Conservation (phyloP, 1,140 invertebrate genomes). For the Phthorimaea operculella region DNA sequence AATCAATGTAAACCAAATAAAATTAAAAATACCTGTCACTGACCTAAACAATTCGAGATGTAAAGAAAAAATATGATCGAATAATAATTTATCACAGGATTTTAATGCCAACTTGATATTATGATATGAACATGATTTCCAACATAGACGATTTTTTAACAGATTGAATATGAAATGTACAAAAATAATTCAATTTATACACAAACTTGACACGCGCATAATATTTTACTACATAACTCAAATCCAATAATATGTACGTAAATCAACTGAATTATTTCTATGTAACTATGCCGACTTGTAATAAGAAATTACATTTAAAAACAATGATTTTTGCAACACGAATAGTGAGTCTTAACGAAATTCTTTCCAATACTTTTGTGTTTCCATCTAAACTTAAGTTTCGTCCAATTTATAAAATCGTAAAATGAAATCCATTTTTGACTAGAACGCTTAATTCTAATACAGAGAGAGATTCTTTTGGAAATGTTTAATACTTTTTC, state of each 20-base stretch:
- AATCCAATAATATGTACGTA: too few relatives aligned
- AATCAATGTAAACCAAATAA: slow-evolving; percentile 1
- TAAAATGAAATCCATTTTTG: slow-evolving; percentile 58
- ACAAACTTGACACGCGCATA: too few relatives aligned
- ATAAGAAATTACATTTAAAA: too few relatives aligned
- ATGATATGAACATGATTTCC: neutral
- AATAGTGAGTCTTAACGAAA: neutral
- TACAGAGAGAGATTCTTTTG: slow-evolving; percentile 63
- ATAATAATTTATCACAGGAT: slow-evolving; percentile 32
- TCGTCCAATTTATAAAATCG: slow-evolving; percentile 19
- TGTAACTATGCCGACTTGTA: too few relatives aligned
- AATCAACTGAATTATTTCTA: too few relatives aligned
- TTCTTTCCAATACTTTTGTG: neutral
- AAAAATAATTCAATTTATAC: neutral
- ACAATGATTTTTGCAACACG: too few relatives aligned
- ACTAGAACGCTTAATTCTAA: slow-evolving; percentile 63
- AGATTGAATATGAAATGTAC: neutral
- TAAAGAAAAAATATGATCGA: neutral
- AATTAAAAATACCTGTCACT: neutral
- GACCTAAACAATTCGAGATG: neutral
- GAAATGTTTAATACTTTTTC: slow-evolving; percentile 56
- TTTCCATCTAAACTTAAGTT: neutral
- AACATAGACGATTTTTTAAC: neutral
- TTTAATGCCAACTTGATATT: slow-evolving; percentile 23
- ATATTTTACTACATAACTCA: too few relatives aligned